Conservation (phyloP, 2,888 invertebrate species). For the Pterobdella sp. region DNA sequence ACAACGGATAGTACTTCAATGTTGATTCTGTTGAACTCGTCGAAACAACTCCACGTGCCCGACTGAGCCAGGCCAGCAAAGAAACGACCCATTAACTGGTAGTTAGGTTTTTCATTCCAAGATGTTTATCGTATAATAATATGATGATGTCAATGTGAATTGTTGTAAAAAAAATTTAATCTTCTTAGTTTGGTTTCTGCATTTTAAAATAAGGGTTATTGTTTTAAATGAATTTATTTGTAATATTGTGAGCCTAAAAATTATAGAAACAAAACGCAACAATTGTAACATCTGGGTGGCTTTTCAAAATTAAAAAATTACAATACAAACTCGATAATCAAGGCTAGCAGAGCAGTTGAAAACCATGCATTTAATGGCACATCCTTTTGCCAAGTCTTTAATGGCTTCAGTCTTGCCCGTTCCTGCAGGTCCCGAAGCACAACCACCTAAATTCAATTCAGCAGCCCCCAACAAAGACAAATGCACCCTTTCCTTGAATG, state of each 20-base stretch:
- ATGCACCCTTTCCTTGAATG: constrained; percentile 62
- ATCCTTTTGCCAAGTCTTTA: constrained; percentile 76
- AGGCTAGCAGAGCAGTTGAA: constrained; percentile 81
- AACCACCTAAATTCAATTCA: constrained; percentile 74
- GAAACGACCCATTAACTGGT: constrained; percentile 84
- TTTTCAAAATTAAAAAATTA: neutral
- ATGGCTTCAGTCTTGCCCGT: constrained; percentile 86
- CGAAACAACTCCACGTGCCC: constrained; percentile 86
- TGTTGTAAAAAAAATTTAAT: no score
- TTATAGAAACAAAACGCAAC: neutral
- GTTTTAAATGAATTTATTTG: no score
- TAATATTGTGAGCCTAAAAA: neutral
- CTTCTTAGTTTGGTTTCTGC: no score
- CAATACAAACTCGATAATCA: constrained; percentile 54
- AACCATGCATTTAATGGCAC: constrained; percentile 81
- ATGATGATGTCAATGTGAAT: neutral
- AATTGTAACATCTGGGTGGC: neutral
- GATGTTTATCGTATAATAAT: neutral
- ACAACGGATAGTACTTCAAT: constrained; percentile 82
- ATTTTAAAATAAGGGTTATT: no score
- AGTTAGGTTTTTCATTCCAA: no score
- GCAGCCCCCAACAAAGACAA: constrained; percentile 81
- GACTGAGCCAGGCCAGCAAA: constrained; percentile 81
- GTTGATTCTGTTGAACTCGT: constrained; percentile 82
- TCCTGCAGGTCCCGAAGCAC: constrained; percentile 76